Percentiles rank a stretch among this genome's conserved stretches.
Evolutionary conservation across 2,797 vertebrate species (phyloP).

Genomic region (Gambusia yucatana): DNA sequence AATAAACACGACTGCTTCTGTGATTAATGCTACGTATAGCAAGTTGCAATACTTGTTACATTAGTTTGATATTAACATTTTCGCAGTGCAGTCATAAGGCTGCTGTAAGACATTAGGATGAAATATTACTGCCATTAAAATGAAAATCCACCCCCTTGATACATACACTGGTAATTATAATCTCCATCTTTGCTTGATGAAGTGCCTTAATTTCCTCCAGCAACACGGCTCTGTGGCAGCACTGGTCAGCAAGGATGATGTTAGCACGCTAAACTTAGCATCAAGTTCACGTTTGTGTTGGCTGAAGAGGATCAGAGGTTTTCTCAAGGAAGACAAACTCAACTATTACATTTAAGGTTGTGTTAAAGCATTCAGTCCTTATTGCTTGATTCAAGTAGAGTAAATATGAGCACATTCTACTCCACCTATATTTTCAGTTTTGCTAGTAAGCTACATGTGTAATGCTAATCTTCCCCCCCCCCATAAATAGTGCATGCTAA

Average conservation of each 20-base stretch:
- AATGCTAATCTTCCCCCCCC: not conserved
- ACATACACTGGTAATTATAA: constrained; percentile 36
- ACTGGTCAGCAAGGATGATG: not conserved
- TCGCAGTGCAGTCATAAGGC: constrained; percentile 11
- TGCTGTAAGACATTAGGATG: constrained; percentile 31
- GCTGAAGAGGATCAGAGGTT: not conserved
- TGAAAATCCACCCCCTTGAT: constrained; percentile 47
- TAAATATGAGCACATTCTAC: not conserved
- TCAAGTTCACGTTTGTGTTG: constrained; percentile 4
- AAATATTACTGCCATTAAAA: constrained; percentile 43
- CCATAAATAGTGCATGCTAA: not conserved
- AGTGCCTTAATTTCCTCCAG: constrained; percentile 48
- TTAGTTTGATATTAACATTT: constrained; percentile 13
- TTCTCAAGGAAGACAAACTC: not conserved
- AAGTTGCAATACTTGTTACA: constrained; percentile 17
- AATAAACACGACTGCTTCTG: not conserved
- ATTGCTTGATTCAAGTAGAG: not conserved
- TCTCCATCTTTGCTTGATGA: constrained; percentile 52
- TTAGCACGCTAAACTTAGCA: constrained; percentile 24
- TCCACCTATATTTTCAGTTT: not conserved
- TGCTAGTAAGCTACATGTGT: not conserved
- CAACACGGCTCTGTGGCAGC: not conserved
- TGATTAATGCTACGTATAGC: constrained; percentile 48
- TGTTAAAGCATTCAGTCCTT: not conserved
- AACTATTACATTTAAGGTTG: not conserved